These are phyloP conservation scores for Aphis gossypii DNA, from an alignment of 1,140 invertebrate genomes.

Conservation along the genomic window DNA sequence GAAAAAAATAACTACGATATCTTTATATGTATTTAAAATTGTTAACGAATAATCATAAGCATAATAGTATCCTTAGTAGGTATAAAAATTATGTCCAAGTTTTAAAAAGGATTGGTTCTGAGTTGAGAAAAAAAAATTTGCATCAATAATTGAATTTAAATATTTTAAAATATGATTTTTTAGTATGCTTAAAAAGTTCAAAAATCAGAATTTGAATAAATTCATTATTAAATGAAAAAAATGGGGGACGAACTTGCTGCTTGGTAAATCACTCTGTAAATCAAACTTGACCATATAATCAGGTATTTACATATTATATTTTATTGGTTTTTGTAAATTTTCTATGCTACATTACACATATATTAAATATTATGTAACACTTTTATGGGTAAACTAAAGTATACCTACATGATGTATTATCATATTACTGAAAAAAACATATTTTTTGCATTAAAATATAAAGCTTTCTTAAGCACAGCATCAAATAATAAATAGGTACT, in stretches of 20 bases:
- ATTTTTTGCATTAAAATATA: background rate
- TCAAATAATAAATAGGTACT: background rate
- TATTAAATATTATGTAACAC: background rate
- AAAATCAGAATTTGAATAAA: background rate
- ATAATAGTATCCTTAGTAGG: no score
- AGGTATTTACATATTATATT: background rate
- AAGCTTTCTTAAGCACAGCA: background rate
- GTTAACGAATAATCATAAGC: no score
- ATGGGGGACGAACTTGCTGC: accelerated
- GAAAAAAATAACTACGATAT: background rate
- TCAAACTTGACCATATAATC: background rate
- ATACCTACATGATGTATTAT: background rate
- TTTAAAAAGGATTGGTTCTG: background rate
- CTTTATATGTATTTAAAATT: no score
- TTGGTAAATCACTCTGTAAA: background rate
- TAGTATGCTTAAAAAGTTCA: background rate
- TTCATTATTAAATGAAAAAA: background rate
- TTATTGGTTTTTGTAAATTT: background rate
- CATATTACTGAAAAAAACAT: background rate
- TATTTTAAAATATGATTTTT: background rate
- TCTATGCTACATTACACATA: background rate
- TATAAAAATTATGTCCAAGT: no score
- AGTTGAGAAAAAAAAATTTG: background rate
- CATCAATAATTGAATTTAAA: background rate
- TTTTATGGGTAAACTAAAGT: background rate